A percentile compares a stretch with the other conserved stretches of the same genome.
Evolutionary conservation across 37 sponge, comb jelly and placozoan genomes (phyloP).

Genomic region (Halichondria panicea): DNA sequence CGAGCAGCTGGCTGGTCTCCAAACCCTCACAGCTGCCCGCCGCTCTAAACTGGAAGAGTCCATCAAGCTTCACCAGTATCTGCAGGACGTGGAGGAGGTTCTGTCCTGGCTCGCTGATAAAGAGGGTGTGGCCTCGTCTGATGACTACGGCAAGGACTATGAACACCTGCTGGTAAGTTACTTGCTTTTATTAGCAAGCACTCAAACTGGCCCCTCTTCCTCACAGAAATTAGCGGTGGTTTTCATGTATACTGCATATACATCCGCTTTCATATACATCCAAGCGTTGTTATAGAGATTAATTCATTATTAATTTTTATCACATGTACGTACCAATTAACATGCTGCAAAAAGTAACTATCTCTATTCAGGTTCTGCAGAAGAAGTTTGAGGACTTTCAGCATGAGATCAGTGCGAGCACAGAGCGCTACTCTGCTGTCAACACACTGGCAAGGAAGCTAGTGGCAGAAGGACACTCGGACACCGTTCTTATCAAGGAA

Average conservation of each 20-base stretch:
- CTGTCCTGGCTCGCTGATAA: constrained; percentile 85
- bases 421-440: constrained; percentile 78
- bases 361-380: constrained; percentile 72
- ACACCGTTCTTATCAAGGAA: constrained; percentile 90
- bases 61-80: constrained; percentile 92
- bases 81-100: constrained; percentile 86
- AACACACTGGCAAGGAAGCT: constrained; percentile 77
- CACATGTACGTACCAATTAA: background rate
- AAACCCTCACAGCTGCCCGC: constrained; percentile 83
- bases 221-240: background rate
- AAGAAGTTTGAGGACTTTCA: constrained; percentile 92
- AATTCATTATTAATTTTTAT: no score
- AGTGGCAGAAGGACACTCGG: constrained; percentile 92
- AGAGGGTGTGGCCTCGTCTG: constrained; percentile 62
- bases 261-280: no score
- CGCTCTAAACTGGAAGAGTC: constrained; percentile 83
- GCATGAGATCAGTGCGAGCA: constrained; percentile 66
- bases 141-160: constrained; percentile 92
- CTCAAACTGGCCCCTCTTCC: background rate
- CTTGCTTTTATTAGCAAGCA: no score
- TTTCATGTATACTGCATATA: background rate
- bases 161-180: constrained; percentile 77
- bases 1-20: constrained; percentile 90
- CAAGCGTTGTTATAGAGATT: no score
- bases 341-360: background rate